phyloP scores from a whole-genome alignment of 1,140 invertebrate genomes.

The Zaprionus ornatus region DNA sequence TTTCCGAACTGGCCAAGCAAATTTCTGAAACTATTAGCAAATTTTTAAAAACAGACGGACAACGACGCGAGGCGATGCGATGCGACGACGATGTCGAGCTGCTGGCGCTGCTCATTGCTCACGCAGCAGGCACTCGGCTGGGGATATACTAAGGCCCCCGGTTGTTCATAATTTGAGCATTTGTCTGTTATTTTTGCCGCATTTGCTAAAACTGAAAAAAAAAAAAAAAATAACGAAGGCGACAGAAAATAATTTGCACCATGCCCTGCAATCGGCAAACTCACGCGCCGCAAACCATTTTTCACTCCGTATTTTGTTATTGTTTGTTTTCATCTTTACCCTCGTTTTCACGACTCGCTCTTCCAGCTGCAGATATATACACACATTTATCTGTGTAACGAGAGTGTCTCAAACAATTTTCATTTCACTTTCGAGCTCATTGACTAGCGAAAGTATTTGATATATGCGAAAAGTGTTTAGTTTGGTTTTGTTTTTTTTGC shows the following conservation, averaged over 20 bases:
- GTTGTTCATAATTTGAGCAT: conserved; percentile 55
- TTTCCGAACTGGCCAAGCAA: conserved; percentile 77
- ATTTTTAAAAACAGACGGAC: conserved; percentile 61
- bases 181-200: conserved; percentile 62
- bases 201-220: conserved; percentile 38
- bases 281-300: conserved; percentile 27
- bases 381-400: conserved; percentile 2
- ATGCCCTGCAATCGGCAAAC: conserved; percentile 15
- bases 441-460: conserved; percentile 60
- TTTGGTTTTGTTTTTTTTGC: conserved; percentile 1
- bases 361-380: conserved; percentile 13
- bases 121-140: conserved; percentile 9
- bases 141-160: conserved; percentile 16
- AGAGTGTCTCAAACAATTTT: conserved; percentile 39
- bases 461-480: conserved; percentile 15
- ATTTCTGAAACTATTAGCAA: conserved; percentile 79
- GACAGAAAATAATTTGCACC: conserved; percentile 70
- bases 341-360: conserved; percentile 43
- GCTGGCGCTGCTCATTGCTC: conserved; percentile 17
- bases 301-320: conserved; percentile 35
- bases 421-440: conserved; percentile 69
- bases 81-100: conserved; percentile 17
- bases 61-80: conserved; percentile 20
- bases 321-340: conserved; percentile 58
- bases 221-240: conserved; percentile 6